Percentiles rank a stretch among this genome's conserved stretches.
Evolutionary conservation across 1,140 invertebrate genomes (phyloP).

Genomic region (Brachionus plicatilis): DNA sequence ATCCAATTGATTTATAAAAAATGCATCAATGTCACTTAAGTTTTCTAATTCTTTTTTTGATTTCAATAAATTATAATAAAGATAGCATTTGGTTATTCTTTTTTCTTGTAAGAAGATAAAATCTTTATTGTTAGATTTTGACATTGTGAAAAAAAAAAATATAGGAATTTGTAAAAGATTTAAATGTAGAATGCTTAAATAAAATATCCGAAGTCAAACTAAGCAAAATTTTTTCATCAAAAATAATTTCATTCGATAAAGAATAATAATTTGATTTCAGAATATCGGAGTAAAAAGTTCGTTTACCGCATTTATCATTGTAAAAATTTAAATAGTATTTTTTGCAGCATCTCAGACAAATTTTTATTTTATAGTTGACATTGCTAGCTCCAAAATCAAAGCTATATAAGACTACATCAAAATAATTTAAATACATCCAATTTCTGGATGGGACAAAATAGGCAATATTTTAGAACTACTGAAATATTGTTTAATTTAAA

Average conservation of each 20-base stretch:
- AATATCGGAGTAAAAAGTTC: not conserved
- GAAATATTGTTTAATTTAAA: not conserved
- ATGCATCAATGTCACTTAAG: not conserved
- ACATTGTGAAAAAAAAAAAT: not conserved
- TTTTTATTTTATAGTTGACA: not conserved
- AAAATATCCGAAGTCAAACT: not conserved
- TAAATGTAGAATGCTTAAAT: not conserved
- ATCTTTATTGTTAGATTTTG: not conserved
- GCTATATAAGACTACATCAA: not conserved
- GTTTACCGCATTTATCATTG: not conserved
- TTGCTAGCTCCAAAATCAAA: not conserved
- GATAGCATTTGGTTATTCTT: not conserved
- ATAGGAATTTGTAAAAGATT: not conserved
- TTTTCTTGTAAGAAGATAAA: not conserved
- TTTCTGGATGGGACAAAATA: not conserved
- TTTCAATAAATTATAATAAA: not conserved
- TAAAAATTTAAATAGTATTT: slow-evolving; percentile 5
- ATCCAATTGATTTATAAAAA: not conserved
- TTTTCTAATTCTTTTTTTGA: not conserved
- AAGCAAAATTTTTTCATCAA: not conserved
- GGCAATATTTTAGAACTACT: not conserved
- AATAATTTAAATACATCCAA: not conserved
- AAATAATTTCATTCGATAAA: not conserved
- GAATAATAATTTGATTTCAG: not conserved
- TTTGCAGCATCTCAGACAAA: not conserved